These are phyloP conservation scores for Neodiprion lecontei DNA, from an alignment of 1,140 invertebrate genomes.

Conservation along the genomic window DNA sequence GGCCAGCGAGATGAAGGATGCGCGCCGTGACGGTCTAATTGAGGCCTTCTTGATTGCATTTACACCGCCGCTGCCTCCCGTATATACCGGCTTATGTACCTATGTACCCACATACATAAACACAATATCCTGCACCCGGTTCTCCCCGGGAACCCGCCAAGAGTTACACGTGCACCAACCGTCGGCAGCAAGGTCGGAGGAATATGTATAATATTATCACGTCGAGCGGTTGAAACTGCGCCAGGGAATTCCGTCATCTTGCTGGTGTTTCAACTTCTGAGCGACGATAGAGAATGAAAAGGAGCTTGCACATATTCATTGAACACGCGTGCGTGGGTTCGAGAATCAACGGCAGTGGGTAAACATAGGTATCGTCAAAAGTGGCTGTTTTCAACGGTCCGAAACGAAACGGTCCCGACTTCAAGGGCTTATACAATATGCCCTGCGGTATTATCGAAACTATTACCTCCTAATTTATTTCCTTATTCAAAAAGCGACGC, in stretches of 20 bases:
- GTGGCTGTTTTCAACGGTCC: not conserved
- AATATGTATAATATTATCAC: not conserved
- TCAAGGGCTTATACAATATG: not conserved
- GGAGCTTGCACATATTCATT: no score
- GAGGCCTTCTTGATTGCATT: conserved; percentile 57
- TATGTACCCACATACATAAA: not conserved
- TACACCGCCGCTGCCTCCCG: conserved; percentile 51
- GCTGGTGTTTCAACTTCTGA: not conserved
- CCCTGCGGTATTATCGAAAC: not conserved
- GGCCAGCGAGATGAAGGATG: conserved; percentile 49
- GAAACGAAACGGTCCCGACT: not conserved
- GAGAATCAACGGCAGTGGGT: no score
- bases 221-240: not conserved
- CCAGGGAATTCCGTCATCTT: not conserved
- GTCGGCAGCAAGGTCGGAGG: not conserved
- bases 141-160: not conserved
- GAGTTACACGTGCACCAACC: not conserved
- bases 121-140: not conserved
- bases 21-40: conserved; percentile 57
- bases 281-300: not conserved
- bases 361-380: no score
- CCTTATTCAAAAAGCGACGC: conserved; percentile 15
- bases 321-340: not conserved
- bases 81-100: conserved; percentile 16
- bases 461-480: conserved; percentile 19